Percentiles rank a stretch among this genome's conserved stretches.
These are phyloP conservation scores for Pachypeltis micranthus DNA, from an alignment of 1,140 invertebrate genomes.

Conservation along the genomic window DNA sequence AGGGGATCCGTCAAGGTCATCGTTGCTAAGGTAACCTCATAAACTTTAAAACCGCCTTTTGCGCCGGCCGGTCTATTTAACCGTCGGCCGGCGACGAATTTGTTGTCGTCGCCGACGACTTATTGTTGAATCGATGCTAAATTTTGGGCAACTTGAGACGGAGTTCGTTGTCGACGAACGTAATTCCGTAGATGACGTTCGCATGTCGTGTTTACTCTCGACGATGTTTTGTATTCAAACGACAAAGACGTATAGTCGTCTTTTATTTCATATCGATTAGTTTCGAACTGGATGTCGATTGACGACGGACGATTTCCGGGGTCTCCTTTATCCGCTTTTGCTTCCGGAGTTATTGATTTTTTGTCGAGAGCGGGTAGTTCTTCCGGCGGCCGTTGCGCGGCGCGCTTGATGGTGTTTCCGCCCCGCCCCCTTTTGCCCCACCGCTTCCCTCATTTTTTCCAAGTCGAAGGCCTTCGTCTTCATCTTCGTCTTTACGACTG, in stretches of 20 bases:
- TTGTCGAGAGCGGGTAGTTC: neutral
- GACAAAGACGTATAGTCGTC: no score
- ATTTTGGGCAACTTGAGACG: no score
- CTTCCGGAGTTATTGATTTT: neutral
- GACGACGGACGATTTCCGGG: no score
- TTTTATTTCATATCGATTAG: no score
- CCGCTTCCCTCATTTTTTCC: neutral
- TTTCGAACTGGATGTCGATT: no score
- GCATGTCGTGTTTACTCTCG: no score
- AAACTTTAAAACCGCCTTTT: no score
- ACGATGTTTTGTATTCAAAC: no score
- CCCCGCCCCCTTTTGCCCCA: neutral
- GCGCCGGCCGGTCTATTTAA: no score
- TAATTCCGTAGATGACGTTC: no score
- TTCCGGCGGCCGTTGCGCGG: neutral
- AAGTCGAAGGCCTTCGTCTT: neutral
- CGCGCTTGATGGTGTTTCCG: neutral
- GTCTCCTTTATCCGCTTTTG: neutral
- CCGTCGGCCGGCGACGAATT: neutral
- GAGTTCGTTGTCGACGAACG: no score
- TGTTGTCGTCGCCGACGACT: neutral
- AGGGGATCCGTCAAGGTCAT: neutral
- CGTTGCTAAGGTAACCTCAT: neutral
- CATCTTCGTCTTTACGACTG: no score
- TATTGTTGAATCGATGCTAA: neutral